Base-by-base conservation (phyloP, 2,888 invertebrate genomes). In the Amphimallon solstitiale region DNA sequence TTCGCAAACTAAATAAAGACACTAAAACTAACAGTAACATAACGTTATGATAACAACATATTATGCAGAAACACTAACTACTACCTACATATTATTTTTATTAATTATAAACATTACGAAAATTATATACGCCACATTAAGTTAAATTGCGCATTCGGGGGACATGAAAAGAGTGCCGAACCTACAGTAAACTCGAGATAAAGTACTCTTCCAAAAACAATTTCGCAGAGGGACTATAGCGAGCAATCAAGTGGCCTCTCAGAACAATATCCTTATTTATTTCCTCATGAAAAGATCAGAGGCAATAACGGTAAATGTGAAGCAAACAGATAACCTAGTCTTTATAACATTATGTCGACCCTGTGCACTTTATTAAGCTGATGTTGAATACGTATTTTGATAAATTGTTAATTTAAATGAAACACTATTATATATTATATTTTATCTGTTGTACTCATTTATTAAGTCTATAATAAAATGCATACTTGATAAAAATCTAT, bases 181-280 rank as follows among this genome's bases (percentile, higher is more conserved):
- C 5, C 51, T 15, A 35, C 12, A 17, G 35, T 35, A 51, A 51
- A 51, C 35, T 35, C 35, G 10, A 40, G 23, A 40, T 43, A 56
- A 56, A 40, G 56, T 29, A 56, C n/a, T 23, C 38, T 38, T 23
- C 56, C 40, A 56, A 40, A 56, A 56, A 40, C 56, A 56, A 56
- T 56, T 56, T 56, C 43, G 23, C 12, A 14, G 10, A 40, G 23
- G 17, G 15, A 7, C 21, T 10, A 19, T 46, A 6, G 40, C 12
- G 21, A 40, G 23, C 56, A 40, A 56, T 56, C 40, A 40, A 56
- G 23, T 43, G 9, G 9, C 21, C 40, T 21, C 40, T 54, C 38
- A 40, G 9, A 38, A 56, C 56, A 40, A 56, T 40, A 56, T 56
- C 56, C 56, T 40, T 40, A 56, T 56, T 23, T 56, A 56, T 17